Evolutionary conservation across 2,888 invertebrate species (phyloP).

Genomic region (Drosophila nr. perissopoda): DNA sequence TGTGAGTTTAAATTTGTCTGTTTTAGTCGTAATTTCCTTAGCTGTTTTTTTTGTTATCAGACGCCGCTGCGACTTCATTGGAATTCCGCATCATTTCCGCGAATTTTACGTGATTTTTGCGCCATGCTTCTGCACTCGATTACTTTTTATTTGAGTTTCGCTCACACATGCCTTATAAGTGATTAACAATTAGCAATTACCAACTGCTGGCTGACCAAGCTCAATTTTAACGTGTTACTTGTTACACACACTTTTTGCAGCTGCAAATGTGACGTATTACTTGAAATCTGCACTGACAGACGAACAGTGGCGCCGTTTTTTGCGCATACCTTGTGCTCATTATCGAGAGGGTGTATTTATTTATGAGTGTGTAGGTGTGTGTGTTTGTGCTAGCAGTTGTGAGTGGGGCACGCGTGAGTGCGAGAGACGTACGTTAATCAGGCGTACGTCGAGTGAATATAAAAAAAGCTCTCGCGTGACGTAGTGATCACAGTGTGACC

Average conservation of each 20-base stretch:
- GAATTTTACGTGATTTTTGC: conserved; percentile 57
- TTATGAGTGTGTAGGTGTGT: neutral
- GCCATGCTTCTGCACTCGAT: conserved; percentile 15
- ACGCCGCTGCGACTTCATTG: conserved; percentile 50
- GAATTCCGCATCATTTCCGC: conserved; percentile 75
- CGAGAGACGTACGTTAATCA: conserved; percentile 32
- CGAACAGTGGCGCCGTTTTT: conserved; percentile 44
- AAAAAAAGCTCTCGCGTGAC: conserved; percentile 48
- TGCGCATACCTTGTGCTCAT: conserved; percentile 44
- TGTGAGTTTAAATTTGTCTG: conserved; percentile 16
- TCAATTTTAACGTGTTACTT: conserved; percentile 1
- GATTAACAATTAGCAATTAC: conserved; percentile 24
- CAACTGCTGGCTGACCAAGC: conserved; percentile 32
- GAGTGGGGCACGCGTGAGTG: conserved; percentile 45
- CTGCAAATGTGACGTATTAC: conserved; percentile 32
- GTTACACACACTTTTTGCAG: conserved; percentile 10
- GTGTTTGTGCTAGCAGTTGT: conserved; percentile 12
- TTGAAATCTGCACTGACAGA: conserved; percentile 30
- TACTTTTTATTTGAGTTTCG: conserved; percentile 15
- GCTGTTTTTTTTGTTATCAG: conserved; percentile 37
- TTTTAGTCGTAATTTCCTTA: conserved; percentile 36
- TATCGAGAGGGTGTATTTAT: conserved; percentile 26
- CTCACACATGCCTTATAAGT: conserved; percentile 28
- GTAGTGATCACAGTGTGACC: conserved; percentile 49
- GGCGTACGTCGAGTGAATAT: conserved; percentile 30